phyloP scores from a whole-genome alignment of 2,888 invertebrate genomes.

The Oxycera nigricornis region DNA sequence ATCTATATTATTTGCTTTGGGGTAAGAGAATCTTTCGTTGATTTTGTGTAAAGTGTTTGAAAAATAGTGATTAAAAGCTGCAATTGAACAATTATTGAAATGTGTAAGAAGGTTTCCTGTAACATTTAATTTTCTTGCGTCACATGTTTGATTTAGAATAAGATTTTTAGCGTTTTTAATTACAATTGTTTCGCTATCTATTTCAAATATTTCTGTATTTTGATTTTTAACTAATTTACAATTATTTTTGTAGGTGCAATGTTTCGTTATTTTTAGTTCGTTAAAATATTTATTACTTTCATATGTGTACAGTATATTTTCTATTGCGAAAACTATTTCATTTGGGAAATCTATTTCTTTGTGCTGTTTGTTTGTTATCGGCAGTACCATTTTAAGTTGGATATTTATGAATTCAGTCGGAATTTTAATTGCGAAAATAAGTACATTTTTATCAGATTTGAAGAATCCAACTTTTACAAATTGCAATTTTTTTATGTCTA shows the following conservation, averaged over 20 bases:
- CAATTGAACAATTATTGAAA: not conserved
- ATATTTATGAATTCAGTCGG: not conserved
- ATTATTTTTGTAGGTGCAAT: not conserved
- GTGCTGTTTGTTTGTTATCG: not conserved
- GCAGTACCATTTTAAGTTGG: not conserved
- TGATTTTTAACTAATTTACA: not conserved
- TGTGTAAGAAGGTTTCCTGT: not conserved
- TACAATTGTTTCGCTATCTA: not conserved
- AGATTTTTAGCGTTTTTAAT: not conserved
- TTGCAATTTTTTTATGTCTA: not conserved
- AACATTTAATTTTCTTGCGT: not conserved
- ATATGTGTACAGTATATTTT: not conserved
- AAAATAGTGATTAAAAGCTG: constrained; percentile 6
- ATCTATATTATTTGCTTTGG: not conserved
- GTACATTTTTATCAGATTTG: not conserved
- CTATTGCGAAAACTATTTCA: not conserved
- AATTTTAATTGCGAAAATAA: not conserved
- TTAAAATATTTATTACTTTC: not conserved
- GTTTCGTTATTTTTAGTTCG: not conserved
- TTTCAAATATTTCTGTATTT: constrained; percentile 3
- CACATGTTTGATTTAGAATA: not conserved
- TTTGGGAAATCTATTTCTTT: not conserved
- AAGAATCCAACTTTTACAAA: not conserved
- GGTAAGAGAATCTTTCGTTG: not conserved
- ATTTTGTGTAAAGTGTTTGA: not conserved